These are phyloP conservation scores for Colossoma macropomum DNA, from an alignment of 2,113 vertebrate species.

Conservation along the genomic window DNA sequence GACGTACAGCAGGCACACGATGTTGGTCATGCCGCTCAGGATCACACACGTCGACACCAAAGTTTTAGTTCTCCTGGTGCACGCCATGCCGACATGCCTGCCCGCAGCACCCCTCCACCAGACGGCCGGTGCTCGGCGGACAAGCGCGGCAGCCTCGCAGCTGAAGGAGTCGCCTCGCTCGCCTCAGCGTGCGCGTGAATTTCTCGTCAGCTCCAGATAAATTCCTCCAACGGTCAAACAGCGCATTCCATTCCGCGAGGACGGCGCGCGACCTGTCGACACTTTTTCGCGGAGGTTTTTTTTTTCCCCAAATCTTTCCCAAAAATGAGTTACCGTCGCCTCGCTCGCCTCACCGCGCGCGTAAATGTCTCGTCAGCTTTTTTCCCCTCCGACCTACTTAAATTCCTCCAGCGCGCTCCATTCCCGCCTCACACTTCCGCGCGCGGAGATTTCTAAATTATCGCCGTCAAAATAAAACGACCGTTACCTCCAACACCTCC, in stretches of 20 bases:
- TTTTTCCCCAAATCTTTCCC: neutral
- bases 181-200: neutral
- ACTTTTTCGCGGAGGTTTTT: neutral
- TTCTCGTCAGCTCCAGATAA: constrained; percentile 21
- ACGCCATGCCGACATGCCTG: constrained; percentile 95
- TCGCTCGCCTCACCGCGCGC: constrained; percentile 11
- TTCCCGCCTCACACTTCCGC: neutral
- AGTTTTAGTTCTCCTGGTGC: constrained; percentile 99
- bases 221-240: constrained; percentile 47
- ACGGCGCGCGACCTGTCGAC: too few relatives aligned
- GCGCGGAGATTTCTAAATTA: neutral
- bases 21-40: constrained; percentile 98
- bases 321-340: neutral
- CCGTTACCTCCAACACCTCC: neutral
- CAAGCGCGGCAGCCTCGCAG: constrained; percentile 60
- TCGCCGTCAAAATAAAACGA: neutral
- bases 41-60: constrained; percentile 99
- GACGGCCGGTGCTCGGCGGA: constrained; percentile 68
- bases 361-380: neutral
- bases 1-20: constrained; percentile 95
- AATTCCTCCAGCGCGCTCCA: neutral
- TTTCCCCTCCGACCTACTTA: neutral
- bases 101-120: constrained; percentile 78
- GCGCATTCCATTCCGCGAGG: constrained; percentile 10
- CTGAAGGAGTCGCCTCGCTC: constrained; percentile 49